Percentiles rank a stretch among this genome's conserved stretches.
Evolutionary conservation across 2,797 vertebrate genomes (phyloP).

Genomic region (Myripristis jacobus): DNA sequence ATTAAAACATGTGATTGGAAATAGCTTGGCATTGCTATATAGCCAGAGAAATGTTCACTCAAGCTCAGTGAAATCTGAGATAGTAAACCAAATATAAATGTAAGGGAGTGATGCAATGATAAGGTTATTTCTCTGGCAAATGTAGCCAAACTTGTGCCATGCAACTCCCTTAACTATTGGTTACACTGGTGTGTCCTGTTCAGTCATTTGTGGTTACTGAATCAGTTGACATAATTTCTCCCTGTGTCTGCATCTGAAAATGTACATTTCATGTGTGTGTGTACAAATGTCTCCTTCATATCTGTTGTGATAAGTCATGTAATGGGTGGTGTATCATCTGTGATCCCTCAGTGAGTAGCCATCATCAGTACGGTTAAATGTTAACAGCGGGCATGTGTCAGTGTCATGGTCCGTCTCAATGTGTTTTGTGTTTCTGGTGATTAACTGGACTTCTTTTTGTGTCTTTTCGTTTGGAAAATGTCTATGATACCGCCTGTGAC

Average conservation of each 20-base stretch:
- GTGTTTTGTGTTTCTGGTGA: slow-evolving; percentile 13
- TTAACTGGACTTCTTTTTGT: slow-evolving; percentile 16
- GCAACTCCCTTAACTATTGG: slow-evolving; percentile 6
- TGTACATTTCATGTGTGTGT: neutral
- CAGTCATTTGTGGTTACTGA: neutral
- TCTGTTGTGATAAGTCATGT: slow-evolving; percentile 14
- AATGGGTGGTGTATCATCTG: slow-evolving; percentile 17
- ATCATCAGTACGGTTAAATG: slow-evolving; percentile 11
- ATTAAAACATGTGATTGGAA: neutral
- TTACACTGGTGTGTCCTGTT: neutral
- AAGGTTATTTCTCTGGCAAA: neutral
- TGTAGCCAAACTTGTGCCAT: neutral
- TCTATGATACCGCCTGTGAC: neutral
- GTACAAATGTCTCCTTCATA: slow-evolving; percentile 5
- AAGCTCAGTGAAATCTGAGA: neutral
- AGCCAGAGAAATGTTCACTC: neutral
- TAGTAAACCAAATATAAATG: neutral
- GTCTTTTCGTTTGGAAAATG: neutral
- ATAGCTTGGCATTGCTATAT: neutral
- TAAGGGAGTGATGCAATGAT: neutral
- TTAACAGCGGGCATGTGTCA: slow-evolving; percentile 5
- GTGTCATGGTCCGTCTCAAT: slow-evolving; percentile 15
- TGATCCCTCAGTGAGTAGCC: slow-evolving; percentile 17
- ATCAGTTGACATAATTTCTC: slow-evolving; percentile 29
- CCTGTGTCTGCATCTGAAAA: slow-evolving; percentile 10